phyloP scores from a whole-genome alignment of 2,888 invertebrate species.

The Lasioglossum leucozonium region DNA sequence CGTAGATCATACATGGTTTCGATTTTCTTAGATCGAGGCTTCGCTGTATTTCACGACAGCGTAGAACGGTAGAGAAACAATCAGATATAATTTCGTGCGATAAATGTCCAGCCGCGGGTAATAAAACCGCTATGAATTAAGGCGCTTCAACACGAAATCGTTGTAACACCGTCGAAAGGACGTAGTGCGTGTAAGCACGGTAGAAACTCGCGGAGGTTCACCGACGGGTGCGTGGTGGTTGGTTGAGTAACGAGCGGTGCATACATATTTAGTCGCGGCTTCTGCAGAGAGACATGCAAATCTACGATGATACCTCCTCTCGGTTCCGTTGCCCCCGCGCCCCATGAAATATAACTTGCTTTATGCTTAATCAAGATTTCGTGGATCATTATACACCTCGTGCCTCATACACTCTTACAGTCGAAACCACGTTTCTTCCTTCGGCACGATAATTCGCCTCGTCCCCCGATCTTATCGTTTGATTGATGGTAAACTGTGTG shows the following conservation, averaged over 20 bases:
- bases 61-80: constrained; percentile 29
- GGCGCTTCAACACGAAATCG: constrained; percentile 64
- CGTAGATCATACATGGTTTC: no score
- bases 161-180: constrained; percentile 24
- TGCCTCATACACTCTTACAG: constrained; percentile 19
- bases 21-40: no score
- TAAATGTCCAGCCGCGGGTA: constrained; percentile 62
- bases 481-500: not conserved
- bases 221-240: constrained; percentile 67
- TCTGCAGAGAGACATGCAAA: constrained; percentile 72
- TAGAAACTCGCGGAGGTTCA: constrained; percentile 56
- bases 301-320: constrained; percentile 67
- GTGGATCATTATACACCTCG: constrained; percentile 56
- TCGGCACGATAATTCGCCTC: not conserved
- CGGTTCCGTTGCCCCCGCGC: constrained; percentile 55
- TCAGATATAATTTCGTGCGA: constrained; percentile 55
- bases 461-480: not conserved
- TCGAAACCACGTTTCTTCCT: not conserved
- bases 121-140: constrained; percentile 66
- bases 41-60: no score
- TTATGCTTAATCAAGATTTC: constrained; percentile 69
- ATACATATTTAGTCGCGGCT: constrained; percentile 74
- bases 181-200: constrained; percentile 62
- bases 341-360: constrained; percentile 65
- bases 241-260: constrained; percentile 74